Conservation (phyloP, 2,888 invertebrate genomes). For the Apoda limacodes region DNA sequence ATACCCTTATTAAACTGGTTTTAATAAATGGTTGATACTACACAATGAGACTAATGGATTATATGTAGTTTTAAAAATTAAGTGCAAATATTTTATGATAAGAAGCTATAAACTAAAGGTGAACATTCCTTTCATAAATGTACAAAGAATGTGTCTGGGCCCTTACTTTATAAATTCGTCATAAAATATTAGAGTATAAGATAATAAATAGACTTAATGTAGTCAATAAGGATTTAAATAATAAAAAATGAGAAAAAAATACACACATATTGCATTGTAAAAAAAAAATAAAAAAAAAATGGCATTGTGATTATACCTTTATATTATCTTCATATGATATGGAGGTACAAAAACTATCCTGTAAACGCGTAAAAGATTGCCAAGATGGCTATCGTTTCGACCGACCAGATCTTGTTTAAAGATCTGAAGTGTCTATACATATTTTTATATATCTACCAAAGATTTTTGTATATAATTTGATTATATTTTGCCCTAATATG, state of each 20-base stretch:
- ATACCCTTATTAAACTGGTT: constrained; percentile 66
- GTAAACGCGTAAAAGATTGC: constrained; percentile 62
- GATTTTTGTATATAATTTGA: constrained; percentile 60
- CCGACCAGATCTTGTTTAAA: constrained; percentile 62
- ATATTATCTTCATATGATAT: constrained; percentile 36
- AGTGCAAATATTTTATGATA: constrained; percentile 57
- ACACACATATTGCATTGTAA: too few species aligned
- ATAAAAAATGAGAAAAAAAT: constrained; percentile 28
- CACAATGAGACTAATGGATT: constrained; percentile 55
- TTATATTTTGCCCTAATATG: constrained; percentile 31
- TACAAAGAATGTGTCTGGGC: constrained; percentile 67
- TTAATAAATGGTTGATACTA: constrained; percentile 66
- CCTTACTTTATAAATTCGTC: constrained; percentile 68
- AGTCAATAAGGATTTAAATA: constrained; percentile 20
- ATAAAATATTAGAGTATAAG: constrained; percentile 56
- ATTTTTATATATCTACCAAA: constrained; percentile 60
- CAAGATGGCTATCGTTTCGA: constrained; percentile 61
- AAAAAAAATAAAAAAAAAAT: constrained; percentile 32
- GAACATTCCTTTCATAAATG: constrained; percentile 69
- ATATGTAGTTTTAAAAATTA: constrained; percentile 31
- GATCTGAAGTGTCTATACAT: constrained; percentile 63
- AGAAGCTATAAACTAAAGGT: constrained; percentile 67
- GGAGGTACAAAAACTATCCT: constrained; percentile 57
- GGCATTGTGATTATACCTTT: constrained; percentile 61
- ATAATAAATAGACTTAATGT: constrained; percentile 48